Percentiles rank a stretch among this genome's conserved stretches.
phyloP scores from a whole-genome alignment of 2,797 vertebrate species.

The Acestrorhynchus altus region DNA sequence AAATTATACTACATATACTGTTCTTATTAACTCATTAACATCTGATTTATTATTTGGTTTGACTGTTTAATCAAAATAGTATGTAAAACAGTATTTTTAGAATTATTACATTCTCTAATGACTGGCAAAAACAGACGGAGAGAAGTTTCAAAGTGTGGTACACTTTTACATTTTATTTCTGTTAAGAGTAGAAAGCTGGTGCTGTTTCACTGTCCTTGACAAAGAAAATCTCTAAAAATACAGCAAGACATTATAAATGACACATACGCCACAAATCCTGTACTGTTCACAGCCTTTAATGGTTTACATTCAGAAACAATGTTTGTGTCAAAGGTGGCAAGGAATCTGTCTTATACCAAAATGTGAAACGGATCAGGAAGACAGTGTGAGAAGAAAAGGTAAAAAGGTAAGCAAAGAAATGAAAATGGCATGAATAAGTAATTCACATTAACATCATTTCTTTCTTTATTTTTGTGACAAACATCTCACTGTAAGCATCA shows the following conservation, averaged over 20 bases:
- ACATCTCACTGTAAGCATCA: background rate
- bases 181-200: slow-evolving; percentile 45
- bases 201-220: slow-evolving; percentile 20
- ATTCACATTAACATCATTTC: background rate
- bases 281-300: background rate
- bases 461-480: background rate
- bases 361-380: slow-evolving; percentile 26
- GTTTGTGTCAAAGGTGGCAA: slow-evolving; percentile 3
- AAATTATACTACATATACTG: no score
- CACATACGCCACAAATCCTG: slow-evolving; percentile 24
- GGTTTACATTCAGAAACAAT: slow-evolving; percentile 39
- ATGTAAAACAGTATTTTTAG: background rate
- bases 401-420: background rate
- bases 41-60: no score
- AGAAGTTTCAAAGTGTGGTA: slow-evolving; percentile 2
- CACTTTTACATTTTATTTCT: slow-evolving; percentile 43
- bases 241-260: slow-evolving; percentile 28
- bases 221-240: slow-evolving; percentile 1
- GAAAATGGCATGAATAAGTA: background rate
- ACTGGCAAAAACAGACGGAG: slow-evolving; percentile 2
- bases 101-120: background rate
- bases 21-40: no score
- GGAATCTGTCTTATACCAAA: background rate
- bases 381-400: slow-evolving; percentile 26
- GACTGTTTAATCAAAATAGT: no score